Percentiles rank a stretch among this genome's conserved stretches.
Conservation (phyloP, 2,113 vertebrate genomes). For the Ceyx cyanopectus region DNA sequence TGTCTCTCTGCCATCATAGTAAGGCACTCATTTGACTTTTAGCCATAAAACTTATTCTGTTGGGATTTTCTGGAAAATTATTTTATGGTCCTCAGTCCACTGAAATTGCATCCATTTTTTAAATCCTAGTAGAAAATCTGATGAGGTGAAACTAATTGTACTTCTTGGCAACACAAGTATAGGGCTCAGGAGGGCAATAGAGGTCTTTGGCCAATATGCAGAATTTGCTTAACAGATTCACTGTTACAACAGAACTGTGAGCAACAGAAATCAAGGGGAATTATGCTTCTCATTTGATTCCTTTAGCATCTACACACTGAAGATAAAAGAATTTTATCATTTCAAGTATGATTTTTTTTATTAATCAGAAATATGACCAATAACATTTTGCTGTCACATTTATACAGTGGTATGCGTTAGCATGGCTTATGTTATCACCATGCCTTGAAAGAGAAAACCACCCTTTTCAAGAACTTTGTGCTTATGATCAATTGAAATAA, state of each 20-base stretch:
- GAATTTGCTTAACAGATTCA: conserved; percentile 8
- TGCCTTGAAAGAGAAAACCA: neutral
- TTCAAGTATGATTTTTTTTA: neutral
- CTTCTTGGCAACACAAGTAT: neutral
- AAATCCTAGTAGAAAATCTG: neutral
- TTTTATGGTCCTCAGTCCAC: neutral
- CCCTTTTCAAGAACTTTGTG: neutral
- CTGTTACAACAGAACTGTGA: neutral
- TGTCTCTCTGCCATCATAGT: neutral
- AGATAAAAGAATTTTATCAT: conserved; percentile 17
- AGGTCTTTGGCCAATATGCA: neutral
- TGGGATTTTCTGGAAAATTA: conserved; percentile 14
- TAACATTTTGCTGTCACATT: neutral
- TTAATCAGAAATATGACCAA: conserved; percentile 18
- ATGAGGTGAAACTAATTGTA: conserved; percentile 13
- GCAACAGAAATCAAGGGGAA: neutral
- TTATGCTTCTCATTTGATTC: neutral
- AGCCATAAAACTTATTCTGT: neutral
- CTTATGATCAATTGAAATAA: neutral
- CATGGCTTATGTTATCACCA: neutral
- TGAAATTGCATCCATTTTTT: neutral
- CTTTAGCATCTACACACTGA: neutral
- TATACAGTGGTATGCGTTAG: neutral
- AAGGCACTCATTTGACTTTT: neutral
- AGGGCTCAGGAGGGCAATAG: neutral